Evolutionary conservation across 2,888 invertebrate genomes (phyloP), one percentile per base, ranked within the genome.

Genomic region (Agriotes lineatus): DNA sequence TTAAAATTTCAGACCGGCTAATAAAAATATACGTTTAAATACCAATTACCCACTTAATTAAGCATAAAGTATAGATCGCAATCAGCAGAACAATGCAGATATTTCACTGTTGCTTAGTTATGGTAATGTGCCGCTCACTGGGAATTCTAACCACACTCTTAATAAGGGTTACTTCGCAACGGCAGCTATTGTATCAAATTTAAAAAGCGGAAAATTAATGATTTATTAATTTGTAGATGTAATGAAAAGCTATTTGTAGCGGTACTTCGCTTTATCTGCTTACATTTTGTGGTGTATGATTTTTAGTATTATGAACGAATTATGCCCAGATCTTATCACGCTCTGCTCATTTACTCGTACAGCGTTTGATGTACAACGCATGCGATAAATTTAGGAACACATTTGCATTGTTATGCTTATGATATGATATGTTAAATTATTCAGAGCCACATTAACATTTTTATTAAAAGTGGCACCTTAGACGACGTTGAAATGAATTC

Each of bases 61-160:
- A 77, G 75, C 81, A 79, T 75, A 73, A 71, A 71, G 72, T 75
- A 75, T 75, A 78, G 81, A 81, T 81, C 73, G 71, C 76, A 78
- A 81, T 81, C 81, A 64, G 60, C 71, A 77, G 75, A 81, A 82
- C 82, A 82, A 82, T 82, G 81, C 78, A 78, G 78, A 80, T 80
- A 80, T 82, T 82, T 82, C 81, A 81, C 81, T 80, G 79, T 81
- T 81, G 79, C 80, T 82, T 82, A 80, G 80, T 79, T 82, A 82
- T 81, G 82, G 77, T 80, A 82, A 82, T 82, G 56, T 63, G 62
- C 60, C 67, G 67, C 62, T 70, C 59, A 59, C 33, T 50, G 57
- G 42, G 64, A 64, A 70, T 67, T 64, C 52, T 57, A 65, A 61
- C 67, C 56, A 50, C 54, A 37, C 59, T 64, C 50, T 70, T 67